phyloP scores from a whole-genome alignment of 2,888 invertebrate species.

The Parascotia fuliginaria region DNA sequence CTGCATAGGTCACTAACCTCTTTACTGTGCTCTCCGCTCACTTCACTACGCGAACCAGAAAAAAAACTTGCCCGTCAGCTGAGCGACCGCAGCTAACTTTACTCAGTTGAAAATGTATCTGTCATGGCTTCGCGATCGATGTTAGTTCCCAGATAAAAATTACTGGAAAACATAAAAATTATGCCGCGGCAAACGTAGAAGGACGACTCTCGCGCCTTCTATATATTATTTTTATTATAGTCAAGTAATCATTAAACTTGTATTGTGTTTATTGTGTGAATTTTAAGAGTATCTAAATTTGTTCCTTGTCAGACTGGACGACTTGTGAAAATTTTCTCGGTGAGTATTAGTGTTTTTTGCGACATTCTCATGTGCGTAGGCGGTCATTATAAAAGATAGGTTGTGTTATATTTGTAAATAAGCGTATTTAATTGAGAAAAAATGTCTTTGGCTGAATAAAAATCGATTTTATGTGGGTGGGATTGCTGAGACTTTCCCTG shows the following conservation, averaged over 20 bases:
- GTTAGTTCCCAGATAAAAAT: conserved; percentile 68
- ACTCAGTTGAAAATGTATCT: conserved; percentile 74
- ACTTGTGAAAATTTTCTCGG: conserved; percentile 71
- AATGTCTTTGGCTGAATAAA: conserved; percentile 64
- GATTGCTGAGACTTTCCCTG: conserved; percentile 53
- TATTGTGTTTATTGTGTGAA: conserved; percentile 76
- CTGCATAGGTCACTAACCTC: conserved; percentile 69
- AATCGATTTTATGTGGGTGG: conserved; percentile 85
- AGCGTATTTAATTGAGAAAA: conserved; percentile 48
- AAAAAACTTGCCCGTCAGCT: conserved; percentile 80
- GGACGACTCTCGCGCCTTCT: conserved; percentile 51
- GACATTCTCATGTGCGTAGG: conserved; percentile 35
- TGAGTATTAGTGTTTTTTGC: conserved; percentile 69
- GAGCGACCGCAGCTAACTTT: conserved; percentile 74
- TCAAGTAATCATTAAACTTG: conserved; percentile 54
- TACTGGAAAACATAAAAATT: conserved; percentile 77
- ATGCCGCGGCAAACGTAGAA: conserved; percentile 67
- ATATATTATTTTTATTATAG: conserved; percentile 64
- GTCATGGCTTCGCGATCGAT: conserved; percentile 84
- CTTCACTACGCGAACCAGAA: conserved; percentile 65
- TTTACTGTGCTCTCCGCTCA: conserved; percentile 45
- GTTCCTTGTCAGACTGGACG: conserved; percentile 73
- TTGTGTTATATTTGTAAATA: conserved; percentile 45
- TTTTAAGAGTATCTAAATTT: conserved; percentile 81
- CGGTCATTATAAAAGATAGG: conserved; percentile 35